Evolutionary conservation across 2,113 vertebrate genomes (phyloP).

Genomic region (Scopus umbretta): DNA sequence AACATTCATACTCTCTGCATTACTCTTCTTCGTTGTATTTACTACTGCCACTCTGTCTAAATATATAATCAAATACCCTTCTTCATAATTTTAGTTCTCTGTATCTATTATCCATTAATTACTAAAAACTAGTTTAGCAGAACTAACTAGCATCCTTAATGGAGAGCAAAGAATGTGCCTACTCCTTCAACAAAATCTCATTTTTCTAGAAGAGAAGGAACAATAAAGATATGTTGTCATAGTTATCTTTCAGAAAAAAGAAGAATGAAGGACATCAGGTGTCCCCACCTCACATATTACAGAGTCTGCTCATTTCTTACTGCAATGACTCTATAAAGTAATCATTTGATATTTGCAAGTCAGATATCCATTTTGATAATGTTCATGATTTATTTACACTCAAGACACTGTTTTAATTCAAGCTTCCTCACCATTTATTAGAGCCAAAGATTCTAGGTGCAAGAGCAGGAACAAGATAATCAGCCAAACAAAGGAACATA

Average conservation of each 20-base stretch:
- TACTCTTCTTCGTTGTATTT: not conserved
- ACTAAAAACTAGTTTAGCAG: not conserved
- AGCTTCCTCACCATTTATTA: conserved; percentile 87
- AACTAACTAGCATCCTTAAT: not conserved
- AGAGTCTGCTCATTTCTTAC: not conserved
- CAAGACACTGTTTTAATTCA: not conserved
- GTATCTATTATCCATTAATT: not conserved
- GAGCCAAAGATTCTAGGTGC: conserved; percentile 93
- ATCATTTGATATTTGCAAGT: not conserved
- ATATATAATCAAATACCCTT: not conserved
- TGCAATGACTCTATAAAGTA: not conserved
- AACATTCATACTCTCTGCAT: not conserved
- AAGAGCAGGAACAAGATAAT: conserved; percentile 95
- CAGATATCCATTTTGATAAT: not conserved
- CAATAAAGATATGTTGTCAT: not conserved
- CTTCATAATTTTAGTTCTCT: not conserved
- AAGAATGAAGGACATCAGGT: not conserved
- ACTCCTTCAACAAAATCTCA: not conserved
- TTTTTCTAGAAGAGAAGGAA: not conserved
- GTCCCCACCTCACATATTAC: not conserved
- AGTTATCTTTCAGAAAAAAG: not conserved
- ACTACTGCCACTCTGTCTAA: not conserved
- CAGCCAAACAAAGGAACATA: conserved; percentile 94
- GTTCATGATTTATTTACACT: not conserved
- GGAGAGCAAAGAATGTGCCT: not conserved